Evolutionary conservation across 2,113 vertebrate genomes (phyloP).

Genomic region (Prunella himalayana): DNA sequence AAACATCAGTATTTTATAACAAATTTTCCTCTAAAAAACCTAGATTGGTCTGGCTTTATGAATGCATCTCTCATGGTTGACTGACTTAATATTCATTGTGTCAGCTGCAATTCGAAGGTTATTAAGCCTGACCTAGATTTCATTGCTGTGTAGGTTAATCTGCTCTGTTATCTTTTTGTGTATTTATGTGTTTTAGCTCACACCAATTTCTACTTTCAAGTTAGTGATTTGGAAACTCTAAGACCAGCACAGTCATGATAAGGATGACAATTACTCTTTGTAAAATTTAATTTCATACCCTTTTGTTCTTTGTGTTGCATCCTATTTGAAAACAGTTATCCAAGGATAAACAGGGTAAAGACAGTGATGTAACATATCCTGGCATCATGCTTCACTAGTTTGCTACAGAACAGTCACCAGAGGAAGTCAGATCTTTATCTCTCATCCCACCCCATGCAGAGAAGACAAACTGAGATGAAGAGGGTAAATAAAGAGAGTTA

Average conservation of each 20-base stretch:
- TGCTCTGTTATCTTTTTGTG: constrained; percentile 3
- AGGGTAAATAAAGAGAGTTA: background rate
- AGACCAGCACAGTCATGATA: background rate
- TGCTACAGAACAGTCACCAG: background rate
- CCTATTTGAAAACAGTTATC: background rate
- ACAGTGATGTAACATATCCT: background rate
- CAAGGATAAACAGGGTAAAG: background rate
- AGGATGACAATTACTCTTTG: background rate
- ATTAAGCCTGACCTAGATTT: constrained; percentile 57
- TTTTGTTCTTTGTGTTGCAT: background rate
- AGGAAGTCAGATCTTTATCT: background rate
- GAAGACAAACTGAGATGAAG: background rate
- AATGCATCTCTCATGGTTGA: background rate
- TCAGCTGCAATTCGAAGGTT: constrained; percentile 18
- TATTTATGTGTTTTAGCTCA: background rate
- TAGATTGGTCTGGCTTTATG: background rate
- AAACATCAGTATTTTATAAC: background rate
- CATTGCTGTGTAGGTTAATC: constrained; percentile 37
- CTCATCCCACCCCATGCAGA: background rate
- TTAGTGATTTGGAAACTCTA: background rate
- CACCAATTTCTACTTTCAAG: background rate
- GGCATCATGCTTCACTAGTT: background rate
- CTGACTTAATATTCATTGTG: constrained; percentile 18
- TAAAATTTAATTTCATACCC: background rate
- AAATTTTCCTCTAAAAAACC: background rate